Percentiles rank a stretch among this genome's conserved stretches.
Conservation (phyloP, 2,888 invertebrate species). For the Synergus itoensis region DNA sequence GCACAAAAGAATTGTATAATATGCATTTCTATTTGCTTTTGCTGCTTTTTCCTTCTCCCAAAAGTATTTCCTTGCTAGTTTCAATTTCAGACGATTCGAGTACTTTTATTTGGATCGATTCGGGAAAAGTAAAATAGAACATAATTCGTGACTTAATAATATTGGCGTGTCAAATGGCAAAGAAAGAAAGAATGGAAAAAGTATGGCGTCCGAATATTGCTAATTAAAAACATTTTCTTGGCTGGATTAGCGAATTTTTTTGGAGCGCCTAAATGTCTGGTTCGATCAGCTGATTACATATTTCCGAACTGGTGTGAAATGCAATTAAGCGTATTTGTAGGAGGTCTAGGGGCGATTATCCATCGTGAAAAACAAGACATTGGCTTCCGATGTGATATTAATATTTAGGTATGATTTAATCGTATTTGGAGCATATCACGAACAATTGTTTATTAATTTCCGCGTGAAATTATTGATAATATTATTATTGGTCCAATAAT, state of each 20-base stretch:
- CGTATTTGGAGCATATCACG: background rate
- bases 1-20: constrained; percentile 10
- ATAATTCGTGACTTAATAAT: background rate
- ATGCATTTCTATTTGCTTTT: background rate
- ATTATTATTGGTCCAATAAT: background rate
- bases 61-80: background rate
- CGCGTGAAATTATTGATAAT: background rate
- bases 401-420: background rate
- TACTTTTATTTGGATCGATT: background rate
- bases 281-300: background rate
- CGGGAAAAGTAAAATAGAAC: background rate
- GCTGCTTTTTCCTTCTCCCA: background rate
- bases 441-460: background rate
- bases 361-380: background rate
- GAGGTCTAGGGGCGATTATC: background rate
- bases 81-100: background rate
- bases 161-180: background rate
- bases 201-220: background rate
- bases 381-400: background rate
- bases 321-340: background rate
- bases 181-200: background rate
- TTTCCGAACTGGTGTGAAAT: background rate
- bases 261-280: background rate
- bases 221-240: constrained; percentile 4
- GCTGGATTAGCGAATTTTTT: background rate